phyloP scores from a whole-genome alignment of 2,113 vertebrate species.

The Dasyprocta punctata region DNA sequence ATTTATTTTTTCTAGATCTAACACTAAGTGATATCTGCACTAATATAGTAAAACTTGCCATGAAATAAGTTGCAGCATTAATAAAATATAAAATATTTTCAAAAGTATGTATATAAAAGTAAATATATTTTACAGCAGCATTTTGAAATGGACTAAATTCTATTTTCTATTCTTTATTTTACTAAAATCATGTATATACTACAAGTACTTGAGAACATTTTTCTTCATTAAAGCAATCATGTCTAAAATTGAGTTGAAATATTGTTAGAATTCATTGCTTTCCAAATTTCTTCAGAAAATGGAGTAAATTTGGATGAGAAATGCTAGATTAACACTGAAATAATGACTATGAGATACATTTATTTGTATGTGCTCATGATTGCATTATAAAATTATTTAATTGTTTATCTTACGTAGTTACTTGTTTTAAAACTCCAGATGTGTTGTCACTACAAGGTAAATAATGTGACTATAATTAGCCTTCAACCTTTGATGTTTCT shows the following conservation, averaged over 20 bases:
- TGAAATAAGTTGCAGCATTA: background rate
- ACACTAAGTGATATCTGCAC: background rate
- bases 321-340: background rate
- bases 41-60: background rate
- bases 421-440: constrained; percentile 2
- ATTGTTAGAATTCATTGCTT: background rate
- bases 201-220: background rate
- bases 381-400: background rate
- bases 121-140: background rate
- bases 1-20: background rate
- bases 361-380: background rate
- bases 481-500: background rate
- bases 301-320: background rate
- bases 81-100: background rate
- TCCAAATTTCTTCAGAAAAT: background rate
- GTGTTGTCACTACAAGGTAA: background rate
- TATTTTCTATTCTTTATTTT: background rate
- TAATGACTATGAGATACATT: background rate
- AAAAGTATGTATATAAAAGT: background rate
- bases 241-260: background rate
- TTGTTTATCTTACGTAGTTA: background rate
- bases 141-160: background rate
- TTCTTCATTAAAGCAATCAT: background rate
- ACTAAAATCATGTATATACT: background rate
- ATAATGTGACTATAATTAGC: background rate